Conservation (phyloP, 2,888 invertebrate genomes). For the Parnassius apollo region DNA sequence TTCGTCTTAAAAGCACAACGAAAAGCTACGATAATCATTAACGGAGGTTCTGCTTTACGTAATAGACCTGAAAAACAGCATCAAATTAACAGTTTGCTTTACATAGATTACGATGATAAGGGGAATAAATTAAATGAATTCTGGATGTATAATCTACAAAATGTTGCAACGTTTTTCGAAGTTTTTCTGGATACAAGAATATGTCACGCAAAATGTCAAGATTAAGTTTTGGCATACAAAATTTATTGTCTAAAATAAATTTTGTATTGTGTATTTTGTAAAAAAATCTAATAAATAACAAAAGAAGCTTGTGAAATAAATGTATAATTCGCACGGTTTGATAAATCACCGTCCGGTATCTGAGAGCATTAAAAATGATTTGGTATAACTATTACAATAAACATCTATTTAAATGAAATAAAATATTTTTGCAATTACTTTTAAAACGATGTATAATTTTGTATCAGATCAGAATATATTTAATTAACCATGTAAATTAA, state of each 20-base stretch:
- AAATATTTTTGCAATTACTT: too few relatives aligned
- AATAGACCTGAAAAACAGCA: conserved; percentile 3
- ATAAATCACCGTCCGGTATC: conserved; percentile 11
- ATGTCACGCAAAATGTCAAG: conserved; percentile 42
- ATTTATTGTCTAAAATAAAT: neutral
- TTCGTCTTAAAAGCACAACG: conserved; percentile 26
- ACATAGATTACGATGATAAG: conserved; percentile 46
- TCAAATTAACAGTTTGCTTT: conserved; percentile 40
- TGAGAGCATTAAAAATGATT: conserved; percentile 9
- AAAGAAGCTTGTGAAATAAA: conserved; percentile 9
- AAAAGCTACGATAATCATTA: conserved; percentile 40
- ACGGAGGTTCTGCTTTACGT: conserved; percentile 28
- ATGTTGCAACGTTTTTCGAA: conserved; percentile 52
- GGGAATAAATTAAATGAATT: conserved; percentile 38
- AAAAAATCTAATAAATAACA: conserved; percentile 9
- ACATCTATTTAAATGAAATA: too few relatives aligned
- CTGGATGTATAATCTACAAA: conserved; percentile 48
- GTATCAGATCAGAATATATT: too few relatives aligned
- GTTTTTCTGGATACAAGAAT: conserved; percentile 45
- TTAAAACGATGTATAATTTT: too few relatives aligned
- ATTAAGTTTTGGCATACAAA: neutral
- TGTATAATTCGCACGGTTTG: conserved; percentile 5
- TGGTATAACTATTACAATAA: too few relatives aligned
- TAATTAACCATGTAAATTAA: conserved; percentile 25
- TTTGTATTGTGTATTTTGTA: neutral